Percentiles rank a stretch among this genome's conserved stretches.
phyloP scores from a whole-genome alignment of 2,888 invertebrate species.

The Harpalus rufipes region DNA sequence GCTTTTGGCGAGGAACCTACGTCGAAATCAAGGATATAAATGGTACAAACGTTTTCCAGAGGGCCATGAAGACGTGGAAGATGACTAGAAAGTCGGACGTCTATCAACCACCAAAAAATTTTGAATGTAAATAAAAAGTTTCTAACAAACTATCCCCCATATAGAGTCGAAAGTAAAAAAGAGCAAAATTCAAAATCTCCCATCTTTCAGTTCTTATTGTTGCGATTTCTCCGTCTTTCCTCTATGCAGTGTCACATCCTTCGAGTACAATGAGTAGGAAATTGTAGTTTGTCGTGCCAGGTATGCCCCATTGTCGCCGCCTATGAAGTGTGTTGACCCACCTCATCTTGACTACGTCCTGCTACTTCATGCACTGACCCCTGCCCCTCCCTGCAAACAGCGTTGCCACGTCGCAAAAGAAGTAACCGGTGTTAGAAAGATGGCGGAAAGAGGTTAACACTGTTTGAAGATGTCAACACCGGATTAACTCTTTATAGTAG shows the following conservation, averaged over 20 bases:
- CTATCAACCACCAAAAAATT: too few relatives aligned
- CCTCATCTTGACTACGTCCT: conserved; percentile 44
- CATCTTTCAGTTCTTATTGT: background rate
- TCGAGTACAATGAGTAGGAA: background rate
- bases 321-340: conserved; percentile 60
- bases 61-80: too few relatives aligned
- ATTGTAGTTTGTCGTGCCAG: background rate
- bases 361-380: conserved; percentile 61
- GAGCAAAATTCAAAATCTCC: background rate
- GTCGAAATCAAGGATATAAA: too few relatives aligned
- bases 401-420: conserved; percentile 21
- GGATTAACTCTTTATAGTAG: too few relatives aligned
- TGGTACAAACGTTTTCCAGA: too few relatives aligned
- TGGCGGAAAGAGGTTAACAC: too few relatives aligned
- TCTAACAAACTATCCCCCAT: background rate
- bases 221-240: background rate
- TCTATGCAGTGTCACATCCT: too few relatives aligned
- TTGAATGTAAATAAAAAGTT: too few relatives aligned
- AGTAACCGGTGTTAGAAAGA: too few relatives aligned
- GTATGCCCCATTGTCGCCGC: conserved; percentile 40
- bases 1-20: too few relatives aligned
- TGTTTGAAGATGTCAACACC: too few relatives aligned
- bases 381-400: conserved; percentile 12
- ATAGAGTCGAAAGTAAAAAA: background rate
- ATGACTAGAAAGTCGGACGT: too few relatives aligned